A percentile compares a stretch with the other conserved stretches of the same genome.
Conservation (phyloP, 2,797 vertebrate genomes). For the Thaleichthys pacificus region DNA sequence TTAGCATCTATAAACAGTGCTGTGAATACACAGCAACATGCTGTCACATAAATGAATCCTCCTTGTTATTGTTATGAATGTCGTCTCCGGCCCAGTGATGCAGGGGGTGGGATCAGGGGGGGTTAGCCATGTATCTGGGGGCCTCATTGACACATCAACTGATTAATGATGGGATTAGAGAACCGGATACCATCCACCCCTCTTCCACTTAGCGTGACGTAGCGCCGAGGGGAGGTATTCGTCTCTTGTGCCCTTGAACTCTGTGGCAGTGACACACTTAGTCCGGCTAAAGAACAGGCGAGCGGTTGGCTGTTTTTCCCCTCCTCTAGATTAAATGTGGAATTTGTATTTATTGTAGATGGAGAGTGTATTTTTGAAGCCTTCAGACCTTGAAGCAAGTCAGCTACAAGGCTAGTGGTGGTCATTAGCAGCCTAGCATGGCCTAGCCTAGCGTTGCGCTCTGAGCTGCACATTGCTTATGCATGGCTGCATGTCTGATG, state of each 20-base stretch:
- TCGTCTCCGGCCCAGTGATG: neutral
- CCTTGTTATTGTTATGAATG: neutral
- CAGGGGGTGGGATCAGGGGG: neutral
- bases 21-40: too few relatives aligned
- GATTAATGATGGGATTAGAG: constrained; percentile 10
- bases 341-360: neutral
- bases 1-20: neutral
- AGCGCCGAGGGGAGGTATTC: neutral
- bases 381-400: too few relatives aligned
- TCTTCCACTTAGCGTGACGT: neutral
- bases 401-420: too few relatives aligned
- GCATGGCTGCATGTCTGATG: neutral
- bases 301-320: too few relatives aligned
- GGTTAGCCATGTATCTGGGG: neutral
- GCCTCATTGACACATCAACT: neutral
- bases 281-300: too few relatives aligned
- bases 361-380: too few relatives aligned
- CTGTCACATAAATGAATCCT: neutral
- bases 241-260: neutral
- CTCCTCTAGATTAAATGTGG: neutral
- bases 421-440: neutral
- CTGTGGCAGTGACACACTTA: neutral
- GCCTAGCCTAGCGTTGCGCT: neutral
- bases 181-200: neutral
- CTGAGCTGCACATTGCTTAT: neutral